Conservation (phyloP, 2,888 invertebrate genomes). For the Colletes collaris region DNA sequence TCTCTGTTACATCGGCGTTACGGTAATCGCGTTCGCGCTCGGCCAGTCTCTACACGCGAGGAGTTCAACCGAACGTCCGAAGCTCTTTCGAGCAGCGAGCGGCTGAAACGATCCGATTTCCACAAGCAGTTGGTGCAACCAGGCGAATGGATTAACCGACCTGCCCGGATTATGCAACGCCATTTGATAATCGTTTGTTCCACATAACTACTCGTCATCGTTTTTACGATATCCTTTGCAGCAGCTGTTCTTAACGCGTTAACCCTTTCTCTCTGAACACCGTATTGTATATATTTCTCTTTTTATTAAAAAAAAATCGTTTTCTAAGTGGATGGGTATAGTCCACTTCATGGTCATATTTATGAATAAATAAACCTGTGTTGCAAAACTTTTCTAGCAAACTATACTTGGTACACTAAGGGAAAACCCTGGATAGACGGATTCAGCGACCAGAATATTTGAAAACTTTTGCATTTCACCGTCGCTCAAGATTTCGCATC, state of each 20-base stretch:
- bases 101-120: conserved; percentile 31
- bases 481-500: no score
- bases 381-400: no score
- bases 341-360: no score
- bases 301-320: no score
- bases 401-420: no score
- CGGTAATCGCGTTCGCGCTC: conserved; percentile 26
- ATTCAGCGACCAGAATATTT: no score
- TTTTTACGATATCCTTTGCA: neutral
- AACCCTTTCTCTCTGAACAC: no score
- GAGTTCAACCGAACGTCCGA: neutral
- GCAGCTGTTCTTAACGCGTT: neutral
- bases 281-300: no score
- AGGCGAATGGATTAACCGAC: conserved; percentile 31
- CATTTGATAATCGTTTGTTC: conserved; percentile 47
- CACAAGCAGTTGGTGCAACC: conserved; percentile 39
- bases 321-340: no score
- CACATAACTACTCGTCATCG: neutral
- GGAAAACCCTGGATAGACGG: no score
- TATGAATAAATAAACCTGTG: no score
- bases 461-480: no score
- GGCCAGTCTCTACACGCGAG: neutral
- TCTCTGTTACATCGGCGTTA: conserved; percentile 29
- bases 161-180: conserved; percentile 37
- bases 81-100: neutral